Conservation (phyloP, 1,140 invertebrate genomes). For the Wasmannia auropunctata region DNA sequence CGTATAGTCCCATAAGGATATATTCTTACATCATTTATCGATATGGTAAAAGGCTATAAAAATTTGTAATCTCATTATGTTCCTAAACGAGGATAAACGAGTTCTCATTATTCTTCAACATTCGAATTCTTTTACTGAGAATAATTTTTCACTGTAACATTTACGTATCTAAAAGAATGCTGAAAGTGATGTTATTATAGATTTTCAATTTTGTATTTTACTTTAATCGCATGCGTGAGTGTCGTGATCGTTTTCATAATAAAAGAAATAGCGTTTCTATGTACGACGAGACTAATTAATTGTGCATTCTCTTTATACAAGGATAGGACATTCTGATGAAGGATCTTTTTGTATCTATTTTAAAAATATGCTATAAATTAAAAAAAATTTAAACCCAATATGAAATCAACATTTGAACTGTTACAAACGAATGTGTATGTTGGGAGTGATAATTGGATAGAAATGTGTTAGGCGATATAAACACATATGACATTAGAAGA, state of each 20-base stretch:
- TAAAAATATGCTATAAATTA: neutral
- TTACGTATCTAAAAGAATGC: neutral
- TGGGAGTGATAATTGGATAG: neutral
- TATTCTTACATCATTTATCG: neutral
- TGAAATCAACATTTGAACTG: neutral
- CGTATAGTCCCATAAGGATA: neutral
- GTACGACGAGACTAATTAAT: neutral
- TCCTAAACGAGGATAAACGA: neutral
- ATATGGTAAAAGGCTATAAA: neutral
- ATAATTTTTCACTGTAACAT: neutral
- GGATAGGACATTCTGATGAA: neutral
- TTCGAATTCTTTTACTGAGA: neutral
- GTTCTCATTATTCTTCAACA: neutral
- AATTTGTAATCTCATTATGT: neutral
- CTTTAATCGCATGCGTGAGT: neutral
- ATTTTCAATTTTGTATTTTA: conserved; percentile 20
- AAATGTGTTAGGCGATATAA: neutral
- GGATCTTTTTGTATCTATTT: conserved; percentile 20
- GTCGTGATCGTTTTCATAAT: conserved; percentile 12
- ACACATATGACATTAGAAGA: neutral
- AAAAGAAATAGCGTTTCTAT: neutral
- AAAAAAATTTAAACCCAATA: neutral
- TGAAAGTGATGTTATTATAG: neutral
- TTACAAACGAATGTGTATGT: neutral
- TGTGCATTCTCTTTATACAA: conserved; percentile 12